phyloP scores from a whole-genome alignment of 2,113 vertebrate species.

The Osmerus mordax region DNA sequence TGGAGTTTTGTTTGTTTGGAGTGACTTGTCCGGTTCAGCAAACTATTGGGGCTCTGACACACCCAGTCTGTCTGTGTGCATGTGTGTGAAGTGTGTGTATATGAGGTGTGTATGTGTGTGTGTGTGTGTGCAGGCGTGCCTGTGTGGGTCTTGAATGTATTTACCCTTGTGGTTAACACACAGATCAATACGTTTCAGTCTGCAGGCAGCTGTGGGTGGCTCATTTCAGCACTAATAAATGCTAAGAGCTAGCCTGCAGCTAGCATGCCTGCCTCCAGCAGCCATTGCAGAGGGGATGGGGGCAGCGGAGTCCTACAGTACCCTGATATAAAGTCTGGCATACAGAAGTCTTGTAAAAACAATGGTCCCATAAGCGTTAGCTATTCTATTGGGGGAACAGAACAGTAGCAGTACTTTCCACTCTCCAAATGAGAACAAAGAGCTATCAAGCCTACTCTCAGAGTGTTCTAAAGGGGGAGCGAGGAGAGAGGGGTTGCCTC shows the following conservation, averaged over 20 bases:
- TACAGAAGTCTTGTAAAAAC: not conserved
- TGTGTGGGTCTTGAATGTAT: not conserved
- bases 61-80: not conserved
- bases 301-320: not conserved
- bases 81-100: not conserved
- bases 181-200: not conserved
- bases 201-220: not conserved
- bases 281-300: not conserved
- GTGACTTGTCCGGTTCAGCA: too few species aligned
- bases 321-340: not conserved
- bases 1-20: too few species aligned
- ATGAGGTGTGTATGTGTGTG: too few species aligned
- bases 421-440: slow-evolving; percentile 24
- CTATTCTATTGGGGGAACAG: not conserved
- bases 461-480: slow-evolving; percentile 25
- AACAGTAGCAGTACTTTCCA: not conserved
- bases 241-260: not conserved
- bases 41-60: too few species aligned
- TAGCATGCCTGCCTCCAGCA: not conserved
- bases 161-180: slow-evolving; percentile 1
- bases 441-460: slow-evolving; percentile 29
- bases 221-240: not conserved
- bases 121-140: too few species aligned
- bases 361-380: not conserved
- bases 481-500: slow-evolving; percentile 2